A percentile compares a stretch with the other conserved stretches of the same genome.
Evolutionary conservation across 2,888 invertebrate genomes (phyloP).

Genomic region (Dendrolimus pini): DNA sequence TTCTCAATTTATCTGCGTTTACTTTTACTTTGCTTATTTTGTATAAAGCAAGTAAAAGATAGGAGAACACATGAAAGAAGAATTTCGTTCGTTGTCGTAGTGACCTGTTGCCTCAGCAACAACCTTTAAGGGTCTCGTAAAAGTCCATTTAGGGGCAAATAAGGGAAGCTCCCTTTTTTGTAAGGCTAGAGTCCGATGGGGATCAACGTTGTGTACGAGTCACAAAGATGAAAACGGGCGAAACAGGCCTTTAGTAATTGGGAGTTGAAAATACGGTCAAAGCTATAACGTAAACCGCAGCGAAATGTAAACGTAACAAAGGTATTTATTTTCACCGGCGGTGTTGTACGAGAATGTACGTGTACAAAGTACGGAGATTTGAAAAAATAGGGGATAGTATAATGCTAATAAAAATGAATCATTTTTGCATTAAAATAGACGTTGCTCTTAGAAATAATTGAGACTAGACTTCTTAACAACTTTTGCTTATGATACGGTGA

Average conservation of each 20-base stretch:
- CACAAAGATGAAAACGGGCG: slow-evolving; percentile 29
- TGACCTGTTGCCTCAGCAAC: slow-evolving; percentile 41
- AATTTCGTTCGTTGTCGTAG: slow-evolving; percentile 20
- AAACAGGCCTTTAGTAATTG: slow-evolving; percentile 27
- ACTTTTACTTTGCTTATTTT: neutral
- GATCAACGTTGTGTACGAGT: slow-evolving; percentile 30
- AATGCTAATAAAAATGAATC: no score
- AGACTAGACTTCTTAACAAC: no score
- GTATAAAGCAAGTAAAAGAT: neutral
- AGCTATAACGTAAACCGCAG: slow-evolving; percentile 25
- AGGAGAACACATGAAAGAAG: slow-evolving; percentile 5
- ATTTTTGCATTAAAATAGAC: no score
- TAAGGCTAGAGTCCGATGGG: slow-evolving; percentile 25
- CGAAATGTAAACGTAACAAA: slow-evolving; percentile 25
- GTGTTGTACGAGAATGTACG: slow-evolving; percentile 20
- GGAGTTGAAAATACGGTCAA: slow-evolving; percentile 22
- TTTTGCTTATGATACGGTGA: no score
- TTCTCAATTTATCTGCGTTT: no score
- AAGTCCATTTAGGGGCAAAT: slow-evolving; percentile 30
- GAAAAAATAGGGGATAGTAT: no score
- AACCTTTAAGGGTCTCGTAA: slow-evolving; percentile 33
- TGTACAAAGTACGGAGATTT: no score
- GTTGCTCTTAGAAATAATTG: no score
- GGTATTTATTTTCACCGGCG: slow-evolving; percentile 26
- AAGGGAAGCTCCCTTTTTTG: slow-evolving; percentile 31